Base-by-base conservation (phyloP, 2,888 invertebrate genomes). In the Graphium colonna region DNA sequence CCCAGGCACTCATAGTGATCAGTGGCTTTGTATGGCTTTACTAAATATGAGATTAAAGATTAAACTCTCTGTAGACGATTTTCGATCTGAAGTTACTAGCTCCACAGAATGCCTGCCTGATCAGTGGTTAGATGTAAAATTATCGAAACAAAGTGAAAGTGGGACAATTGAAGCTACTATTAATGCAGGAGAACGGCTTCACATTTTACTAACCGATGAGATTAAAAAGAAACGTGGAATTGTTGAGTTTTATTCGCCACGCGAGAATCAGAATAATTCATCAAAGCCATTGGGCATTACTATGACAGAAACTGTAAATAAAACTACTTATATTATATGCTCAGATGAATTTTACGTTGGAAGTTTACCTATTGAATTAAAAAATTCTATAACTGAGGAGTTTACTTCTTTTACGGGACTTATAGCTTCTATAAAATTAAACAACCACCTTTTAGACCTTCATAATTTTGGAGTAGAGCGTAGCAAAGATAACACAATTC, bases 11-110 rank as follows among this genome's bases (percentile, higher is more conserved):
- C 42, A 46, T 0, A 59, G 45, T 1, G 60, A 69, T 1, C 74
- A 70, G 58, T 86, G 82, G 77, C 64, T 90, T 17, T 75, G 77
- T 59, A 55, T 88, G 43, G 60, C 65, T 31, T 58, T 90, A 46
- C 81, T 82, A 59, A 86, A 85, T 56, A 76, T 71, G 65, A 77
- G 82, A 59, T 53, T 90, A 10, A 86, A 82, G 64, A 61, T 90
- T 26, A 83, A 79, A 62, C 55, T 85, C 50, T 68, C 67, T 0
- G 58, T 74, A 10, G 69, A 67, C 16, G 68, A 73, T 1, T 73
- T 73, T 51, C 69, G 72, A 42, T 71, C 82, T 7, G 84, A 83
- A 60, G 73, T 71, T 46, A 77, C 69, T 45, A 87, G 83, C 59
- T 73, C 75, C n/a, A 68, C 69, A 1, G 84, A 87, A 56, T 79